Base-by-base conservation (phyloP, 2,113 vertebrate species). In the Saguinus midas region DNA sequence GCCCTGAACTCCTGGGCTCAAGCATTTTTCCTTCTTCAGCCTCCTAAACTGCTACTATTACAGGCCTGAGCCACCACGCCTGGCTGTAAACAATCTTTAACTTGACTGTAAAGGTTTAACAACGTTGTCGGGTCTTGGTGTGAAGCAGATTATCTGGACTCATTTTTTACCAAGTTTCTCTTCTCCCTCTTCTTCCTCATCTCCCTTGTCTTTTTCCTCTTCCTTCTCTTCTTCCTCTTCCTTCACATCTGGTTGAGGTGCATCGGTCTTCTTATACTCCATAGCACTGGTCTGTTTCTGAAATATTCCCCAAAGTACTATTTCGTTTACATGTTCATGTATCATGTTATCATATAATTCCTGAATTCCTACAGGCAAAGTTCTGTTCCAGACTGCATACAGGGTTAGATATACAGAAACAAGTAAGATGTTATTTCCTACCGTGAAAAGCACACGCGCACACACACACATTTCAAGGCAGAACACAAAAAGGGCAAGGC, bases 211-310 rank as follows among this genome's bases (percentile, higher is more conserved):
- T 82, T 98, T 98, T 87, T 99, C 98, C 32, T 98, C 98, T 9
- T 99, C 98, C 23, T 99, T 98, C 37, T 98, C 98, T 37, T 99
- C 99, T 6, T 98, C 99, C 1, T 99, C 99, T 43, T 99, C 99
- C 98, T 99, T 99, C 98, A 99, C 99, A 82, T 99, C 99, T 35
- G 99, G 99, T 95, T 99, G 99, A 96, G 99, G 99, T 91, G 99
- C 99, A 90, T 99, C 99, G 0, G 99, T 99, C 97, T 99, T 99
- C 98, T 99, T 99, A 96, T 99, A 99, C 21, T 99, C 99, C 12
- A 99, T 98, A 91, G 99, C 98, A 32, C 94, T 98, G 10, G 99
- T 82, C 97, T 99, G 99, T 98, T 99, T 99, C 99, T 99, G 94
- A 95, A 98, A 96, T 37, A 97, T 58, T 57, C 10, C 57, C 87